Base-by-base conservation (phyloP, 2,888 invertebrate species). In the Priocnemis perturbator region DNA sequence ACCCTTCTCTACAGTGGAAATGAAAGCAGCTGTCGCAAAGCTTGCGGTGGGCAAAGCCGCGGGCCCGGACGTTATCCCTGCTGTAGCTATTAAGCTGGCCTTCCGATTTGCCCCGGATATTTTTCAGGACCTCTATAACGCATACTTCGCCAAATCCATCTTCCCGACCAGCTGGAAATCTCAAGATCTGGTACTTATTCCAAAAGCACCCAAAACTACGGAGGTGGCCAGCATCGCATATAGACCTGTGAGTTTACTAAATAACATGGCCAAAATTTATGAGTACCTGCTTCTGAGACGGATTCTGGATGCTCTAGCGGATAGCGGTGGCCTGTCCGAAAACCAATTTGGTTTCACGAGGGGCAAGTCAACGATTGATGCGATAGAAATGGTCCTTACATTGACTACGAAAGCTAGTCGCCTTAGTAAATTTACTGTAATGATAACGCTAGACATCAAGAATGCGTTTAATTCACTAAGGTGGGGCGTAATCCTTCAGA, bases 51-150 rank as follows among this genome's bases (percentile, higher is more conserved):
- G 20, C 4, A 81, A 81, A 26, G 75, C 79, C 0, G 74, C 79
- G 9, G 76, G 76, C 0, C 14, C 72, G 58, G 78, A 79, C 30
- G 69, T 65, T 5, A 77, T 81, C 19, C 76, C 76, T 0, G 76
- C 71, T 19, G 26, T 64, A 0, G 69, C 69, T 0, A 21, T 73
- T 0, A 73, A 74, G 44, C 3, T 56, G 30, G 45, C 65, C 2
- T 61, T 74, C 3, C 2, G 21, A 3, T 0, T 14, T 3, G 11
- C 15, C 0, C 60, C 48, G 4, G 23, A 60, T 0, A 15, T 60
- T 3, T 23, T 60, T 11, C 60, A 48, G 3, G n/a, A 21, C 0
- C 7, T 48, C 48, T 60, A 60, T 48, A 48, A 48, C 48, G 11
- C 3, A 11, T 60, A 52, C 37, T 26, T 52, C 0, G 15, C 2